Conservation (phyloP, 2,888 invertebrate genomes). For the Dromius quadrimaculatus region DNA sequence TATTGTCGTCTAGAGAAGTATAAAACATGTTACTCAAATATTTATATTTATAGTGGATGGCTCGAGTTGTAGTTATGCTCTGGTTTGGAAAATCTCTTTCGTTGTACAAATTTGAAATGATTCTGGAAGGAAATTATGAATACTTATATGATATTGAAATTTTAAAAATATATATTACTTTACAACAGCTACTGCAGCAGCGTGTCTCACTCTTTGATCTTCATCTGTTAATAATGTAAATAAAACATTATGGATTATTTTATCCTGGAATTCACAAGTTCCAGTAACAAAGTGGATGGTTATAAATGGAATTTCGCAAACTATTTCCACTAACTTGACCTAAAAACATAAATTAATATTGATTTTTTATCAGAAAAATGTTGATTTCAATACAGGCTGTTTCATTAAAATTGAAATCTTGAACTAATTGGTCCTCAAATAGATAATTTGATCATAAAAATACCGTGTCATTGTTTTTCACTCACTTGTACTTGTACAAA, state of each 20-base stretch:
- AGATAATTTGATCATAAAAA: no score
- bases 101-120: conserved; percentile 67
- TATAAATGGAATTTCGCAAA: conserved; percentile 72
- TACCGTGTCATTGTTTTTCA: no score
- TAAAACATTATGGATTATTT: conserved; percentile 72
- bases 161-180: conserved; percentile 65
- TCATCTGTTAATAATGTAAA: conserved; percentile 78
- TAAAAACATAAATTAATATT: conserved; percentile 58
- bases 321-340: conserved; percentile 75
- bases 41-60: conserved; percentile 64
- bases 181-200: conserved; percentile 76
- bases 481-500: no score
- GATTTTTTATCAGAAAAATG: neutral
- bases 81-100: conserved; percentile 68
- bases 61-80: conserved; percentile 69
- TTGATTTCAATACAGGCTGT: no score
- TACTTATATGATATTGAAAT: conserved; percentile 19
- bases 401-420: no score
- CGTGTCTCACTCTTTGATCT: conserved; percentile 81
- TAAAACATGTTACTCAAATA: conserved; percentile 60
- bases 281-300: conserved; percentile 70
- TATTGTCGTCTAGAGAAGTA: conserved; percentile 57
- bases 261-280: conserved; percentile 70
- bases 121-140: conserved; percentile 62
- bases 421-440: no score